A percentile compares a stretch with the other conserved stretches of the same genome.
Conservation (phyloP, 2,888 invertebrate genomes). For the Agonopterix subpropinquella region DNA sequence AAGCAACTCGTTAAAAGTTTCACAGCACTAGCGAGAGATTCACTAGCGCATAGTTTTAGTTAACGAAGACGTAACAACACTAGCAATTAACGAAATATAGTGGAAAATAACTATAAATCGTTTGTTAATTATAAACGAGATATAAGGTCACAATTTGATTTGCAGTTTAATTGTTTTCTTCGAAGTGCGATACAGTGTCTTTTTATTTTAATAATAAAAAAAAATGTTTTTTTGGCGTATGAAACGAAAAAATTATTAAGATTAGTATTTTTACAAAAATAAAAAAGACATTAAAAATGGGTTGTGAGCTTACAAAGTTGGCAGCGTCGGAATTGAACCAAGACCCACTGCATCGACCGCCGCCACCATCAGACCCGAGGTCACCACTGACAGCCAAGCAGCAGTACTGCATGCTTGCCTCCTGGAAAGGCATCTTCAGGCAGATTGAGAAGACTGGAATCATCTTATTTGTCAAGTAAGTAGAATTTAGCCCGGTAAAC, state of each 20-base stretch:
- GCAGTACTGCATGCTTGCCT: constrained; percentile 90
- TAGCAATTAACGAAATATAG: constrained; percentile 14
- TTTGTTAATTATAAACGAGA: constrained; percentile 21
- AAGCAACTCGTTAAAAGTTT: neutral
- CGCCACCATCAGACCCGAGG: constrained; percentile 83
- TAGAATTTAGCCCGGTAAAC: too few relatives aligned
- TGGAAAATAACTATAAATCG: constrained; percentile 32
- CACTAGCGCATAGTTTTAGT: constrained; percentile 11
- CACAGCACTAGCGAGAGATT: neutral
- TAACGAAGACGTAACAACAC: constrained; percentile 16
- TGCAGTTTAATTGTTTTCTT: constrained; percentile 13
- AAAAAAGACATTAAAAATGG: constrained; percentile 66
- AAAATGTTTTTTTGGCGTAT: neutral
- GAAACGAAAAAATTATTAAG: neutral
- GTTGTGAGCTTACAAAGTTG: constrained; percentile 84
- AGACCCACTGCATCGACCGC: constrained; percentile 75
- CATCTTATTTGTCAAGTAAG: constrained; percentile 92
- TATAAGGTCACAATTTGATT: constrained; percentile 19
- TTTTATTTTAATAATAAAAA: neutral
- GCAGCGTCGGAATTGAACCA: constrained; percentile 68
- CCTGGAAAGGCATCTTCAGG: constrained; percentile 92
- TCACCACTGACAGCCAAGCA: constrained; percentile 89
- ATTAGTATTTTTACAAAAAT: neutral
- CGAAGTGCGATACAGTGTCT: neutral
- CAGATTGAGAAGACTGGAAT: constrained; percentile 92